phyloP scores from a whole-genome alignment of 2,888 invertebrate genomes.

The Elmis aenea region DNA sequence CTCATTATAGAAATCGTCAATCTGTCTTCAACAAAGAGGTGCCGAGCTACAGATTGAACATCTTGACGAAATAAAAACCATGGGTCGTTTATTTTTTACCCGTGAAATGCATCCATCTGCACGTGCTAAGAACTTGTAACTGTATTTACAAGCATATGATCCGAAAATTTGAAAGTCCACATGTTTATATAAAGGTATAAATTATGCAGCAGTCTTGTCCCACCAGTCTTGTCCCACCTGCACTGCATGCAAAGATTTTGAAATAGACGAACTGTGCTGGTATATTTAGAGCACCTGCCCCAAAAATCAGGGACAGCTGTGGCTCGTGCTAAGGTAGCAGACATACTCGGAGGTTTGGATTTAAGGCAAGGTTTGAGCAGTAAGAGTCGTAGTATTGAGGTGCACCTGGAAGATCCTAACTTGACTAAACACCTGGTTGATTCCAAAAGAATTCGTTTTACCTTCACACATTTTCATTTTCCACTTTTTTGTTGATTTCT shows the following conservation, averaged over 20 bases:
- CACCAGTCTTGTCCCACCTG: slow-evolving; percentile 11
- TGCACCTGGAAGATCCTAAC: slow-evolving; percentile 13
- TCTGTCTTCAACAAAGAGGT: too few species aligned
- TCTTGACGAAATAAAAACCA: background rate
- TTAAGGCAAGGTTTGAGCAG: slow-evolving; percentile 8
- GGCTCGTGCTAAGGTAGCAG: slow-evolving; percentile 16
- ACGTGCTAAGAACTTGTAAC: background rate
- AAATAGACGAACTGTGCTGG: slow-evolving; percentile 7
- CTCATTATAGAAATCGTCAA: too few species aligned
- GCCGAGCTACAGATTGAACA: background rate
- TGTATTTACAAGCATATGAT: background rate
- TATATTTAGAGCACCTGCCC: slow-evolving; percentile 16
- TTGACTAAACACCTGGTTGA: too few species aligned
- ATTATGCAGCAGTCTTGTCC: too few species aligned
- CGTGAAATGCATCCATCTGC: background rate
- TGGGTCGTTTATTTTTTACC: background rate
- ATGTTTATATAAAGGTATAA: too few species aligned
- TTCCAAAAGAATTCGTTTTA: too few species aligned
- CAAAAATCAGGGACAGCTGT: slow-evolving; percentile 18
- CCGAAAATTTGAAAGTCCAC: background rate
- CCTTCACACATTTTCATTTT: too few species aligned
- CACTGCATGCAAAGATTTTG: slow-evolving; percentile 11
- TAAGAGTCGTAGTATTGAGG: slow-evolving; percentile 3
- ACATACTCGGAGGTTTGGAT: slow-evolving; percentile 9
- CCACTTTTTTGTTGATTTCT: too few species aligned